Percentiles rank a stretch among this genome's conserved stretches.
Conservation (phyloP, 2,797 vertebrate genomes). For the Tapirus indicus region DNA sequence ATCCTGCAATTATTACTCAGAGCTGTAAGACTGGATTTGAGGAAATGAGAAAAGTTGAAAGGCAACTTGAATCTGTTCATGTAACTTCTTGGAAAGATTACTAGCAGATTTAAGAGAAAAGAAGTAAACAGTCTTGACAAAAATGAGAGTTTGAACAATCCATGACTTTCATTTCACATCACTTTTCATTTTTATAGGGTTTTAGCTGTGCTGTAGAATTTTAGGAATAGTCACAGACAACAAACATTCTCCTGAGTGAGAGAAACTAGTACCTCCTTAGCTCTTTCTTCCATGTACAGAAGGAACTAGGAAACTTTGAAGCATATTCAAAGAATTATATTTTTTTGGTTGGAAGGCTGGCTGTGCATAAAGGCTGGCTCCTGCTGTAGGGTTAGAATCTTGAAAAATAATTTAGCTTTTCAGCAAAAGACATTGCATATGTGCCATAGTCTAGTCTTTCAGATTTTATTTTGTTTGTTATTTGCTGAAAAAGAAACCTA, state of each 20-base stretch:
- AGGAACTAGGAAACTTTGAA: slow-evolving; percentile 14
- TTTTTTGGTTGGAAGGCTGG: not conserved
- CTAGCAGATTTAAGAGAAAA: slow-evolving; percentile 17
- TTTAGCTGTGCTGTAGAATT: not conserved
- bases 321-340: not conserved
- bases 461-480: slow-evolving; percentile 55
- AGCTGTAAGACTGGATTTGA: not conserved
- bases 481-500: slow-evolving; percentile 8
- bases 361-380: not conserved
- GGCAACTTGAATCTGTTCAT: slow-evolving; percentile 6
- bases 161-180: slow-evolving; percentile 9
- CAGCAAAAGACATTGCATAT: not conserved
- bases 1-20: not conserved
- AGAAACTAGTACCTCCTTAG: not conserved
- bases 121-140: not conserved
- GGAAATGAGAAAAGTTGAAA: slow-evolving; percentile 40
- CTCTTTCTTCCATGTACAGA: not conserved
- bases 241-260: not conserved
- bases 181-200: not conserved
- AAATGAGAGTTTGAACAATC: not conserved
- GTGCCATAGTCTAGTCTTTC: not conserved
- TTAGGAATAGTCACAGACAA: not conserved
- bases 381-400: slow-evolving; percentile 13
- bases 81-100: not conserved
- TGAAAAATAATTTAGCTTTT: slow-evolving; percentile 58